Percentiles rank a stretch among this genome's conserved stretches.
Conservation (phyloP, 2,888 invertebrate species). For the Drosophila tripunctata region DNA sequence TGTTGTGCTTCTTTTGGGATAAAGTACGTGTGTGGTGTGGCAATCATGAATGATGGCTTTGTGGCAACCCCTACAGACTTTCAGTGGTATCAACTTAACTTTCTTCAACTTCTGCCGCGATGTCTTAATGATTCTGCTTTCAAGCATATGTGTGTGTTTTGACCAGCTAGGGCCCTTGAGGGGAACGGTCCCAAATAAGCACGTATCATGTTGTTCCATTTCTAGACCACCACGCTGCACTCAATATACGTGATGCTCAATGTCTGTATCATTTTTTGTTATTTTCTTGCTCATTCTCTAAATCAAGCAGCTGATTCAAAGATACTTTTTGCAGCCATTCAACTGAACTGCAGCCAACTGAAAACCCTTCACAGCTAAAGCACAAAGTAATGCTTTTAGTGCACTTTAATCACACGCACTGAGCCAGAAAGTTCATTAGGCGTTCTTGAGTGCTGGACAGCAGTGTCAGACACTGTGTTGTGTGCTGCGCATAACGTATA, state of each 20-base stretch:
- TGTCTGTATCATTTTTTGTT: background rate
- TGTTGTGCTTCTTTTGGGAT: background rate
- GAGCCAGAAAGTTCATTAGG: conserved; percentile 5
- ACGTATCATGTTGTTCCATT: conserved; percentile 18
- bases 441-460: conserved; percentile 1
- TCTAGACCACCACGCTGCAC: conserved; percentile 29
- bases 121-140: conserved; percentile 24
- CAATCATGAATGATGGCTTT: conserved; percentile 10
- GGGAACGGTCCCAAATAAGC: conserved; percentile 2
- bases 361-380: background rate
- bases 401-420: conserved; percentile 20
- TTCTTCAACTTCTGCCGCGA: background rate
- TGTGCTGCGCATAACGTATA: conserved; percentile 3
- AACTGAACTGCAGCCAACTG: background rate
- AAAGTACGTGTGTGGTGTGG: conserved; percentile 9
- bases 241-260: conserved; percentile 24
- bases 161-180: conserved; percentile 3
- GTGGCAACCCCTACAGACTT: conserved; percentile 10
- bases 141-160: background rate
- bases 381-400: conserved; percentile 12
- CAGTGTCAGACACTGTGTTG: background rate
- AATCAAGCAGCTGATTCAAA: conserved; percentile 4
- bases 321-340: background rate
- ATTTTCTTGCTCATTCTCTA: background rate
- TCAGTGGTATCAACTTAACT: conserved; percentile 10